Base-by-base conservation (phyloP, 2,888 invertebrate genomes). In the Corythucha ciliata region DNA sequence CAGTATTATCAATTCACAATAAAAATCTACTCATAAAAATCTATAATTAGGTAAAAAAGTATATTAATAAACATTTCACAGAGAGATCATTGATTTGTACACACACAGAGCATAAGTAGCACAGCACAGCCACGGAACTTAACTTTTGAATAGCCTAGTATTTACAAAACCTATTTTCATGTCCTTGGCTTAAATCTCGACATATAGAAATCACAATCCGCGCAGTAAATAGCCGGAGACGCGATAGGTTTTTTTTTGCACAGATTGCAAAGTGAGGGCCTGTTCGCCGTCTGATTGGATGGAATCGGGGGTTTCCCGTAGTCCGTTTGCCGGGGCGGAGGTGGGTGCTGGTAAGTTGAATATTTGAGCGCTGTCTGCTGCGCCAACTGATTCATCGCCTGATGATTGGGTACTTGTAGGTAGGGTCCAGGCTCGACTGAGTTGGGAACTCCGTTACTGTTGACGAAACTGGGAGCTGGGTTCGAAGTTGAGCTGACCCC, bases 121-220 rank as follows among this genome's bases (percentile, higher is more conserved):
- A n/a, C n/a, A n/a, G n/a, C n/a, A n/a, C n/a, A n/a, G n/a, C n/a
- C n/a, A n/a, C n/a, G n/a, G n/a, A n/a, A n/a, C n/a, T n/a, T n/a
- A n/a, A n/a, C n/a, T n/a, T n/a, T n/a, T n/a, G n/a, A n/a, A n/a
- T n/a, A n/a, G n/a, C n/a, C n/a, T n/a, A n/a, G n/a, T n/a, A n/a
- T n/a, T n/a, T n/a, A n/a, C 21, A 53, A 22, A 21, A 27, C 18
- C 18, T 20, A 32, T 18, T 34, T 39, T 53, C 52, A 60, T 18
- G 57, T 56, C 55, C 76, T 75, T 36, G 81, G 82, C 64, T 82
- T 80, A 68, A 85, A 85, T 64, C 83, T 75, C 57, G 87, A 86
- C 82, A 93, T 83, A 66, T 92, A 93, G 71, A 85, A 90, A 66
- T 90, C 88, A 70, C 92, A 92, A 69, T 92, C 90, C 44, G 81